A percentile compares a stretch with the other conserved stretches of the same genome.
Evolutionary conservation across 37 sponge, comb jelly and placozoan genomes (phyloP).

Genomic region (Ephydatia muelleri): DNA sequence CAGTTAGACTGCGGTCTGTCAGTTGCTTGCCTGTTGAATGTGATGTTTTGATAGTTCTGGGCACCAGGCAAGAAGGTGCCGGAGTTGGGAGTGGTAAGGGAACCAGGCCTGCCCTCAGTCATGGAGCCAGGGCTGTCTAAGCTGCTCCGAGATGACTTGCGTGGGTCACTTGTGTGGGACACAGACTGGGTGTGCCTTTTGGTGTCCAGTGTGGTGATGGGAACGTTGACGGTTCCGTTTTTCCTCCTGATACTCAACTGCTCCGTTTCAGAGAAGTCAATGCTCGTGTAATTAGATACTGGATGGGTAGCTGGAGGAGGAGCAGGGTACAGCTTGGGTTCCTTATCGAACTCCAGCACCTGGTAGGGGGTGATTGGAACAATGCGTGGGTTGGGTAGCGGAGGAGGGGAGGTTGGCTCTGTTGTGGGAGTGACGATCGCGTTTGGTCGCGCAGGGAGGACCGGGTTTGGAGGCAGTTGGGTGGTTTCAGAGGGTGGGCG

Average conservation of each 20-base stretch:
- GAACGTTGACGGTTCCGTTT: background rate
- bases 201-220: background rate
- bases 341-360: slow-evolving; percentile 23
- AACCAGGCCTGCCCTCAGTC: slow-evolving; percentile 9
- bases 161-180: background rate
- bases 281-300: slow-evolving; percentile 7
- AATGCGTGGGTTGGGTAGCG: background rate
- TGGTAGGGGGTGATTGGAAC: background rate
- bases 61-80: background rate
- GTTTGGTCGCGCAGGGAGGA: background rate
- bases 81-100: background rate
- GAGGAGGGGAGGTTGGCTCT: background rate
- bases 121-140: slow-evolving; percentile 28
- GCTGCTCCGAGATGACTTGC: slow-evolving; percentile 26
- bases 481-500: background rate
- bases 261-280: slow-evolving; percentile 40
- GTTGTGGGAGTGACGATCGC: background rate
- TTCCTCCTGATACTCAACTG: background rate
- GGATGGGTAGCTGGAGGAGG: background rate
- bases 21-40: background rate
- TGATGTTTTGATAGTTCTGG: no score
- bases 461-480: background rate
- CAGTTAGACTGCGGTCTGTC: slow-evolving; percentile 1
- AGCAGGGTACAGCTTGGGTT: slow-evolving; percentile 21
- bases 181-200: slow-evolving; percentile 10